Conservation (phyloP, 2,888 invertebrate genomes). For the Melipona beecheii region DNA sequence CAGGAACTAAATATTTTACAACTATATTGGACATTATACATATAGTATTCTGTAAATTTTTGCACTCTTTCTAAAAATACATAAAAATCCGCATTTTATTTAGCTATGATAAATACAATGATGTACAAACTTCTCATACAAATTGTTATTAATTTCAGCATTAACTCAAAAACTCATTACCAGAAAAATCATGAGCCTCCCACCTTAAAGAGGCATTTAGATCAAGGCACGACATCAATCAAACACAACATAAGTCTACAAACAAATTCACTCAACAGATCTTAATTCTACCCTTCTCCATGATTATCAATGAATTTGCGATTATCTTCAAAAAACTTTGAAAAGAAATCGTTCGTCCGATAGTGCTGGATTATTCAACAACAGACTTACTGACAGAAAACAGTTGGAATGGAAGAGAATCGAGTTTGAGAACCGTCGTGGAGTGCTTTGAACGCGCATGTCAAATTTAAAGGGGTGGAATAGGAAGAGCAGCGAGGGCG, state of each 20-base stretch:
- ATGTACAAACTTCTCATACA: neutral
- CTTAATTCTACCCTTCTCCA: neutral
- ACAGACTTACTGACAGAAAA: neutral
- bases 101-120: too few relatives aligned
- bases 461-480: conserved; percentile 63
- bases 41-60: too few relatives aligned
- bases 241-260: neutral
- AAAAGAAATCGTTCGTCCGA: neutral
- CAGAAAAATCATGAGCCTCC: neutral
- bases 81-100: too few relatives aligned
- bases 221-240: neutral
- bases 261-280: neutral
- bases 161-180: neutral
- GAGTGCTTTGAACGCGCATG: neutral
- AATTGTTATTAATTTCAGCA: neutral
- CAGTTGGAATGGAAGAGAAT: neutral
- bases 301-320: neutral
- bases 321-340: neutral
- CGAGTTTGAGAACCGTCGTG: neutral
- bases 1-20: too few relatives aligned
- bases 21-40: too few relatives aligned
- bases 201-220: neutral
- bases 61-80: too few relatives aligned
- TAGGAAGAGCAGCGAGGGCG: conserved; percentile 64
- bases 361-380: neutral